These are phyloP conservation scores for Pterocles gutturalis DNA, from an alignment of 2,113 vertebrate genomes.

Conservation along the genomic window DNA sequence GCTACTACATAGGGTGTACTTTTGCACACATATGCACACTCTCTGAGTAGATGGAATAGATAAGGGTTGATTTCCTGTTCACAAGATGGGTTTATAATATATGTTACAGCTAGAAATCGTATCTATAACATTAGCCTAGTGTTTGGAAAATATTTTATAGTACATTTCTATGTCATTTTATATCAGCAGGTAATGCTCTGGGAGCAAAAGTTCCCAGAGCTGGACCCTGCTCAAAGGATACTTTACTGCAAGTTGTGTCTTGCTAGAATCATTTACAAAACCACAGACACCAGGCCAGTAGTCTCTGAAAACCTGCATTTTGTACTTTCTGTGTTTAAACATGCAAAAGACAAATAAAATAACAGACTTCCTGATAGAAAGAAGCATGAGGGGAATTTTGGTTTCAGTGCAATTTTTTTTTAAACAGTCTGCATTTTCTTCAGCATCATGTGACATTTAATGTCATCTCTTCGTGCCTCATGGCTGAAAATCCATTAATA, in stretches of 20 bases:
- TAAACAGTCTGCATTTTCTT: conserved; percentile 14
- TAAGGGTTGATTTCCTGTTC: neutral
- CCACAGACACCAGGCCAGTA: neutral
- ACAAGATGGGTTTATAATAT: neutral
- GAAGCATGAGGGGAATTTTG: neutral
- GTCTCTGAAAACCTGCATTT: neutral
- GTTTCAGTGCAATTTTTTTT: neutral
- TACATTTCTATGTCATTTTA: neutral
- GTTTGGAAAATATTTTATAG: neutral
- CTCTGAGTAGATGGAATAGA: neutral
- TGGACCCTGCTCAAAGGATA: neutral
- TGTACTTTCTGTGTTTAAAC: neutral
- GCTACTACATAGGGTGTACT: neutral
- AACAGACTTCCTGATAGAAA: neutral
- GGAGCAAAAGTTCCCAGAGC: neutral
- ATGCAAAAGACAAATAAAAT: neutral
- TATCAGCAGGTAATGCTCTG: neutral
- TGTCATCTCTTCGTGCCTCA: neutral
- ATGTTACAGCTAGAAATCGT: neutral
- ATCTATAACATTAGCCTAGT: neutral
- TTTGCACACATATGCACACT: neutral
- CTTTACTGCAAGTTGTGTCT: neutral
- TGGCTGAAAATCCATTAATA: conserved; percentile 28
- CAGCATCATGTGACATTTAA: neutral
- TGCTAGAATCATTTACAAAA: neutral